These are phyloP conservation scores for Glyptemys insculpta DNA, from an alignment of 2,797 vertebrate genomes.

Conservation along the genomic window DNA sequence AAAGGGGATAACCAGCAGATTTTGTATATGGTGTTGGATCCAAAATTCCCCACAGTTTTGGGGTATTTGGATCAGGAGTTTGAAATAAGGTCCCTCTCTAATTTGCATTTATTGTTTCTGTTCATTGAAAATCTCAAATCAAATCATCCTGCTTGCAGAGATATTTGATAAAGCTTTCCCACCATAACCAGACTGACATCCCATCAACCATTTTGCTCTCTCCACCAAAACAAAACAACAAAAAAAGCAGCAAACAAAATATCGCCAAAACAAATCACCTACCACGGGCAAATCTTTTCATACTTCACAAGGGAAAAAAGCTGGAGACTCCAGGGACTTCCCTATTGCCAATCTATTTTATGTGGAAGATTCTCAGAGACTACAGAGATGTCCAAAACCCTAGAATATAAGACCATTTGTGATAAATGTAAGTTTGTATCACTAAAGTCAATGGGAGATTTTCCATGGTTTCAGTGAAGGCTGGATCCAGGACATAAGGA, in stretches of 20 bases:
- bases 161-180: background rate
- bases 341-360: background rate
- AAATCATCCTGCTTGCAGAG: background rate
- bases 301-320: background rate
- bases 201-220: background rate
- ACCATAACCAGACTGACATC: background rate
- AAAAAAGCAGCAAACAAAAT: background rate
- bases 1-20: background rate
- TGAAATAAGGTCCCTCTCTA: background rate
- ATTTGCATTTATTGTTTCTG: background rate
- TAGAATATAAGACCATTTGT: background rate
- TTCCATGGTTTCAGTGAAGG: background rate
- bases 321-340: background rate
- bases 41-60: background rate
- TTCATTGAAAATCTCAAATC: background rate
- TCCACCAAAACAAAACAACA: background rate
- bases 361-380: background rate
- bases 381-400: background rate
- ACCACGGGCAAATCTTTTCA: background rate
- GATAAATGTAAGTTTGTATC: background rate
- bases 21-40: background rate
- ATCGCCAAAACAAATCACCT: background rate
- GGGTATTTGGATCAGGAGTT: background rate
- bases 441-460: background rate
- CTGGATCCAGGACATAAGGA: background rate